These are phyloP conservation scores for Dicycla oo DNA, from an alignment of 2,888 invertebrate genomes.

Conservation along the genomic window DNA sequence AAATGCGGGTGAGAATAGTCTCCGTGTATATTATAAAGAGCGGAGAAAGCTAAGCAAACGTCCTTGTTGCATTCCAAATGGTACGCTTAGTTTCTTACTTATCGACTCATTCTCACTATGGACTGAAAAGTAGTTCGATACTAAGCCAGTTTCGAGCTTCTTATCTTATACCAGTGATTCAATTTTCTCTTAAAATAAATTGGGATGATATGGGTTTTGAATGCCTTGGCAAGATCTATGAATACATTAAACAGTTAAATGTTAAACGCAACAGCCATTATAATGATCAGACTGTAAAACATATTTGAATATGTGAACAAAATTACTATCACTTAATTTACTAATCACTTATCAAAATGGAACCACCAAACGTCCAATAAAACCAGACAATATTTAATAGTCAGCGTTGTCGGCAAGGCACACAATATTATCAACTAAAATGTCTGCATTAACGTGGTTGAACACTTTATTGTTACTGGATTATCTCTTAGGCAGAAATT, in stretches of 20 bases:
- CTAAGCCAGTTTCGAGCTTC: background rate
- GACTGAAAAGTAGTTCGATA: background rate
- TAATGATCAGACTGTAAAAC: background rate
- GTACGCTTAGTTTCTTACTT: background rate
- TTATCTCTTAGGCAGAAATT: slow-evolving; percentile 12
- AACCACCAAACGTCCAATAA: background rate
- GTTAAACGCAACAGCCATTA: background rate
- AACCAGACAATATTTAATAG: background rate
- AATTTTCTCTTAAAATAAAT: background rate
- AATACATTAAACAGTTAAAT: background rate
- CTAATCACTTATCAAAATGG: background rate
- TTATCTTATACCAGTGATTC: background rate
- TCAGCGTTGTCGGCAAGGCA: background rate
- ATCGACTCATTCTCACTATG: background rate
- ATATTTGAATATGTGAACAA: background rate
- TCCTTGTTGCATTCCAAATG: background rate
- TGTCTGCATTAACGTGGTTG: slow-evolving; percentile 5
- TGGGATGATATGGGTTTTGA: background rate
- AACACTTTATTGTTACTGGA: slow-evolving; percentile 13
- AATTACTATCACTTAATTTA: background rate
- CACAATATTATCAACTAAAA: background rate
- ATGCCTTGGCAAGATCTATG: too few species aligned
- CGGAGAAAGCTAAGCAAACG: background rate
- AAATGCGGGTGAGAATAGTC: background rate
- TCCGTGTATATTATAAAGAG: background rate